These are phyloP conservation scores for Brachyhypopomus gauderio DNA, from an alignment of 2,113 vertebrate species.

Conservation along the genomic window DNA sequence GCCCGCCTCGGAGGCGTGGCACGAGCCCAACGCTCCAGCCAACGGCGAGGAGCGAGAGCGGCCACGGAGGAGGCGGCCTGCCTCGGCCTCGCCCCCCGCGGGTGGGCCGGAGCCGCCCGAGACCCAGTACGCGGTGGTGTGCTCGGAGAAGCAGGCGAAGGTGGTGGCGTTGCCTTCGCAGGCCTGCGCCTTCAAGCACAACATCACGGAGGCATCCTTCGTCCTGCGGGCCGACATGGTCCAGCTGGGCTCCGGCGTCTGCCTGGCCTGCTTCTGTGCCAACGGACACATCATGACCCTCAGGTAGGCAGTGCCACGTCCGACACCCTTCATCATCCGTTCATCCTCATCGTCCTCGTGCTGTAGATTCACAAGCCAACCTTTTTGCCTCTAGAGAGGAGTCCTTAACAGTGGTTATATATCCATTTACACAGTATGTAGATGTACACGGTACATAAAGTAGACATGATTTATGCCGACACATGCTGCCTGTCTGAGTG, in stretches of 20 bases:
- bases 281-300: constrained; percentile 99
- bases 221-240: constrained; percentile 94
- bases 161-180: constrained; percentile 94
- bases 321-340: not conserved
- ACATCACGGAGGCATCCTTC: constrained; percentile 96
- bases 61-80: constrained; percentile 85
- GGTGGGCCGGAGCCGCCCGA: constrained; percentile 91
- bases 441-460: not conserved
- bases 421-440: not conserved
- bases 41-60: constrained; percentile 95
- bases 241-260: constrained; percentile 85
- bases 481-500: not conserved
- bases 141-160: constrained; percentile 99
- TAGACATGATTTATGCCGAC: not conserved
- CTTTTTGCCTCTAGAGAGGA: no score
- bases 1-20: constrained; percentile 87
- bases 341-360: not conserved
- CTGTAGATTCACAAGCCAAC: not conserved
- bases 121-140: constrained; percentile 94
- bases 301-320: constrained; percentile 81
- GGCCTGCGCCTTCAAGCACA: constrained; percentile 94
- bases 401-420: not conserved
- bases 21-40: constrained; percentile 84
- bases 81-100: constrained; percentile 92
- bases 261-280: constrained; percentile 96